These are phyloP conservation scores for Heterotis niloticus DNA, from an alignment of 2,113 vertebrate species.

Conservation along the genomic window DNA sequence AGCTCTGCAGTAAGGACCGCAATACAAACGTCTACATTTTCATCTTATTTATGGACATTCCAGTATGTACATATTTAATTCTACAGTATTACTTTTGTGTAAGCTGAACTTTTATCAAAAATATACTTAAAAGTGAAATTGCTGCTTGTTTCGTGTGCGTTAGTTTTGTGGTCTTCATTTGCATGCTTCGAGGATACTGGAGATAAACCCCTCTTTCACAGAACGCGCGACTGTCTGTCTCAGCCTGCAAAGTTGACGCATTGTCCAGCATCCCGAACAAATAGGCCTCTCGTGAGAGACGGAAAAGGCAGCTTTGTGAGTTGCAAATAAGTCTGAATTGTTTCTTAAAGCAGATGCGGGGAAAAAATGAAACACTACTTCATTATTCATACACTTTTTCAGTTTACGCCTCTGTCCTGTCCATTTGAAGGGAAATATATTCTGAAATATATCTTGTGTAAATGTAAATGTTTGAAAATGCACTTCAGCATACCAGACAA, in stretches of 20 bases:
- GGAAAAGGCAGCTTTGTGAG: conserved; percentile 57
- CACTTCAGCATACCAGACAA: no score
- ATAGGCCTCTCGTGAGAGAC: conserved; percentile 48
- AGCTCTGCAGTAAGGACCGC: conserved; percentile 8
- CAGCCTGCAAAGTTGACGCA: conserved; percentile 42
- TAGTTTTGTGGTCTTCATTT: neutral
- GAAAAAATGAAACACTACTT: conserved; percentile 36
- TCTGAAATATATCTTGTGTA: conserved; percentile 7
- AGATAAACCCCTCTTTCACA: conserved; percentile 12
- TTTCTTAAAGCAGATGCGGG: conserved; percentile 34
- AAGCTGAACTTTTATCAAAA: conserved; percentile 26
- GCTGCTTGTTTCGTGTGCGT: conserved; percentile 26
- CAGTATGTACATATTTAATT: conserved; percentile 42
- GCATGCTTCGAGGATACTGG: conserved; percentile 12
- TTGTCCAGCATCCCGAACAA: conserved; percentile 38
- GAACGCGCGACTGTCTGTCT: conserved; percentile 37
- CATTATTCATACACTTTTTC: no score
- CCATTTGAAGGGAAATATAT: conserved; percentile 38
- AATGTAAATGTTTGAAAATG: neutral
- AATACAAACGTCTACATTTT: neutral
- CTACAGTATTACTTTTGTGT: conserved; percentile 17
- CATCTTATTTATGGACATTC: conserved; percentile 43
- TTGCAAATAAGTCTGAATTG: conserved; percentile 51
- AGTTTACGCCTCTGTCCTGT: conserved; percentile 8
- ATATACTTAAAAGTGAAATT: conserved; percentile 17